Conservation (phyloP, 2,888 invertebrate species). For the Drosophila mimica region DNA sequence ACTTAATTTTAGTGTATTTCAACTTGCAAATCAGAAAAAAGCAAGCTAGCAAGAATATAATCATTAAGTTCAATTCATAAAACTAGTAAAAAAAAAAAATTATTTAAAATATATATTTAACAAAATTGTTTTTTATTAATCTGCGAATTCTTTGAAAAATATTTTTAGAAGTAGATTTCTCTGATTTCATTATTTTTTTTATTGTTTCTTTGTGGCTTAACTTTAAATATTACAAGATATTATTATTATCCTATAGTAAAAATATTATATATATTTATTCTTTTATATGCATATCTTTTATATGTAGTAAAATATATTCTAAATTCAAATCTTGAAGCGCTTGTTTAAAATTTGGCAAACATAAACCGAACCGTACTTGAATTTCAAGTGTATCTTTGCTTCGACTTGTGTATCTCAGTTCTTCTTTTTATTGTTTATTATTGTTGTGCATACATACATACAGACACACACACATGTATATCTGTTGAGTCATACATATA, state of each 20-base stretch:
- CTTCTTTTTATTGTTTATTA: conserved; percentile 26
- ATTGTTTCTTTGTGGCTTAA: neutral
- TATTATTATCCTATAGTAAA: neutral
- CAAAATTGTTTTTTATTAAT: neutral
- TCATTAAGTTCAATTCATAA: neutral
- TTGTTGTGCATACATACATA: conserved; percentile 14
- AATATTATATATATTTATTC: neutral
- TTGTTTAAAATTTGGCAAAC: neutral
- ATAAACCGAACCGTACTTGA: neutral
- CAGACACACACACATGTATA: neutral
- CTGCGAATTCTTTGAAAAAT: neutral
- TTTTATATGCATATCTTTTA: neutral
- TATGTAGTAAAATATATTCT: neutral
- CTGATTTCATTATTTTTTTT: neutral
- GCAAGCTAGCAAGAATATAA: neutral
- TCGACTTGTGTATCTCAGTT: conserved; percentile 28
- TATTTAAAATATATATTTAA: neutral
- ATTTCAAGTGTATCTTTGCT: conserved; percentile 28
- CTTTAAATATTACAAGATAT: neutral
- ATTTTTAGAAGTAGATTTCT: neutral
- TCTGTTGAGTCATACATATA: conserved; percentile 57
- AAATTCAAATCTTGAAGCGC: neutral
- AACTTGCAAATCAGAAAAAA: neutral
- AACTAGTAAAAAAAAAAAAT: neutral
- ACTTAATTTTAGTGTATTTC: neutral